phyloP scores from a whole-genome alignment of 2,888 invertebrate genomes.

The Sepioteuthis lessoniana region DNA sequence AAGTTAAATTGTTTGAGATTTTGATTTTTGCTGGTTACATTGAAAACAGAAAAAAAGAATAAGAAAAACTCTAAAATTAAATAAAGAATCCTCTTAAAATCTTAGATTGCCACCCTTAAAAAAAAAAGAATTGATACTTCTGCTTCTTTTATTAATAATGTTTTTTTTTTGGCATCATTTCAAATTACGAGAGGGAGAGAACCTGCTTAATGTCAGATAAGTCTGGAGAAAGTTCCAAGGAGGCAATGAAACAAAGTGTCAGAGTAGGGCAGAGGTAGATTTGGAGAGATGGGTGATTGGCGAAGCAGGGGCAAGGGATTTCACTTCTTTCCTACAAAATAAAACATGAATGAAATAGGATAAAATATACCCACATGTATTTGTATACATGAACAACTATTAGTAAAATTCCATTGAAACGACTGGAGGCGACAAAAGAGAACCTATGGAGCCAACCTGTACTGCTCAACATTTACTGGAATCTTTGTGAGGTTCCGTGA shows the following conservation, averaged over 20 bases:
- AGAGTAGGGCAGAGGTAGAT: not conserved
- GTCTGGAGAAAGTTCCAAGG: not conserved
- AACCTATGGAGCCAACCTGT: no score
- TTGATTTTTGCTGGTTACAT: no score
- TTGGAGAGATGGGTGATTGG: not conserved
- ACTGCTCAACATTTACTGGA: no score
- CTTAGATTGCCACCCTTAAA: not conserved
- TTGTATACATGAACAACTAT: not conserved
- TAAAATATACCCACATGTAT: not conserved
- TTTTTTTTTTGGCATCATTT: not conserved
- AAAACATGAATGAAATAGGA: not conserved
- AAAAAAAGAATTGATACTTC: not conserved
- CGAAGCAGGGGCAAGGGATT: not conserved
- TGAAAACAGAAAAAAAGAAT: no score
- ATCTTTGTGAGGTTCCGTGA: no score
- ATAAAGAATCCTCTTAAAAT: not conserved
- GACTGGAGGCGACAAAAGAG: no score
- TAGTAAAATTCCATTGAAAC: not conserved
- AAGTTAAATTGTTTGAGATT: no score
- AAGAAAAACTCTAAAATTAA: no score
- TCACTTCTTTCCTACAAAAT: not conserved
- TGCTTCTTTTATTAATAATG: not conserved
- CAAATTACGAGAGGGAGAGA: not conserved
- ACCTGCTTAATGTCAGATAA: conserved; percentile 23
- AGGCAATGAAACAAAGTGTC: not conserved